Evolutionary conservation across 2,797 vertebrate genomes (phyloP).

Genomic region (Euthynnus affinis): DNA sequence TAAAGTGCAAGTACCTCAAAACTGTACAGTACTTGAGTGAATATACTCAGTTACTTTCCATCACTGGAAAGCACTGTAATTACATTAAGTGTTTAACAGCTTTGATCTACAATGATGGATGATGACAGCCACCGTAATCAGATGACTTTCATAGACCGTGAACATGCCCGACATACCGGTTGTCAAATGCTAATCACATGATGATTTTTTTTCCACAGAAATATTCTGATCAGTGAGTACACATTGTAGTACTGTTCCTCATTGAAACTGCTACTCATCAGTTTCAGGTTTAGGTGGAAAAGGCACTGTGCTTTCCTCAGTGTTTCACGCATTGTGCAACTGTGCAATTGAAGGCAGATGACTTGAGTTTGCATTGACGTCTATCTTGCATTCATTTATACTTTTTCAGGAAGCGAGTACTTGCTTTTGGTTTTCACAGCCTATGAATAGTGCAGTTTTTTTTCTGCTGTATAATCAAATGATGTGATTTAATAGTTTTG

Average conservation of each 20-base stretch:
- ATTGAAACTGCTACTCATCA: constrained; percentile 57
- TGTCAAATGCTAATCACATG: constrained; percentile 75
- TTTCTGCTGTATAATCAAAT: too few relatives aligned
- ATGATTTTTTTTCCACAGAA: constrained; percentile 19
- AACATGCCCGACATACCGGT: constrained; percentile 38
- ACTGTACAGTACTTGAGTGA: too few relatives aligned
- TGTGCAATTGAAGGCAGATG: not conserved
- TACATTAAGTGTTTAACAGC: not conserved
- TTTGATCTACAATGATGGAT: not conserved
- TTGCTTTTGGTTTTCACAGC: not conserved
- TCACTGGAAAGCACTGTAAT: too few relatives aligned
- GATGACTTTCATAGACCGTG: constrained; percentile 47
- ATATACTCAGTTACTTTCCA: too few relatives aligned
- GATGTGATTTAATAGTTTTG: not conserved
- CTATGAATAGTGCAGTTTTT: too few relatives aligned
- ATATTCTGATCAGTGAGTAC: constrained; percentile 12
- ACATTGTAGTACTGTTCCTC: constrained; percentile 30
- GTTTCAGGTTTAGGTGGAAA: constrained; percentile 33
- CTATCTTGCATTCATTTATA: not conserved
- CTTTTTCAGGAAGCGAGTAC: constrained; percentile 40
- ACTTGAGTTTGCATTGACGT: not conserved
- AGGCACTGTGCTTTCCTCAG: constrained; percentile 27
- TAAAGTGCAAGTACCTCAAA: too few relatives aligned
- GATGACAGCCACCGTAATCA: constrained; percentile 32
- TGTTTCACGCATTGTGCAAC: constrained; percentile 37